Evolutionary conservation across 2,797 vertebrate species (phyloP).

Genomic region (Danio aesculapii): DNA sequence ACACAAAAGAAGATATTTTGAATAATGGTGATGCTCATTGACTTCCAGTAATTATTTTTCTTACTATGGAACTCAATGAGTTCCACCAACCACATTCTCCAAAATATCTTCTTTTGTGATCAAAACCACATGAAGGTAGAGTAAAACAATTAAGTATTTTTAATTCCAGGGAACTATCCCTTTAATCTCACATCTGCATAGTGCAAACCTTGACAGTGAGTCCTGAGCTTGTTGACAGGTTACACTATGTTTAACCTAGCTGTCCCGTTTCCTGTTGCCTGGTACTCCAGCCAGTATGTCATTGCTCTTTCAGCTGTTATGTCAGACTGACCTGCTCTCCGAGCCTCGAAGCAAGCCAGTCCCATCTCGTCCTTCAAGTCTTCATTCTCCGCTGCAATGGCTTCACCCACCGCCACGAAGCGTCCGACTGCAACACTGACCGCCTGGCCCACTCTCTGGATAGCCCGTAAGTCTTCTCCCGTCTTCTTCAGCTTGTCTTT

Average conservation of each 20-base stretch:
- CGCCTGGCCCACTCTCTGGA: slow-evolving; percentile 94
- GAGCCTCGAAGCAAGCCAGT: slow-evolving; percentile 92
- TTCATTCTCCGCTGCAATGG: slow-evolving; percentile 93
- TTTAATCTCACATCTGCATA: not conserved
- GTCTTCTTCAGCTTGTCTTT: slow-evolving; percentile 97
- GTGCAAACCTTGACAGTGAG: not conserved
- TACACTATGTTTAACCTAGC: slow-evolving; percentile 30
- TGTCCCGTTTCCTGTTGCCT: slow-evolving; percentile 41
- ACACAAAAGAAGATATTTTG: too few relatives aligned
- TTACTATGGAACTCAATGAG: too few relatives aligned
- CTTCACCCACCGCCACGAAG: slow-evolving; percentile 95
- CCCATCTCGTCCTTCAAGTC: slow-evolving; percentile 98
- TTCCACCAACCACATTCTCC: too few relatives aligned
- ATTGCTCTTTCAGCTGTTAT: slow-evolving; percentile 21
- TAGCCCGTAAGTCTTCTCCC: slow-evolving; percentile 90
- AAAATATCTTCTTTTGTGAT: too few relatives aligned
- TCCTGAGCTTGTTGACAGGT: slow-evolving; percentile 12
- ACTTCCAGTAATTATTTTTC: too few relatives aligned
- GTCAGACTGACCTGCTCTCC: slow-evolving; percentile 86
- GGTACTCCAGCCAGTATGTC: slow-evolving; percentile 55
- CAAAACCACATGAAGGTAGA: too few relatives aligned
- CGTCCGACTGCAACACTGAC: slow-evolving; percentile 93
- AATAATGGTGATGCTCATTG: too few relatives aligned
- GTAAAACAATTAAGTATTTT: too few relatives aligned
- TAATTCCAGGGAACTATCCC: too few relatives aligned